Evolutionary conservation across 2,797 vertebrate genomes (phyloP).

Genomic region (Poecilia wingei): DNA sequence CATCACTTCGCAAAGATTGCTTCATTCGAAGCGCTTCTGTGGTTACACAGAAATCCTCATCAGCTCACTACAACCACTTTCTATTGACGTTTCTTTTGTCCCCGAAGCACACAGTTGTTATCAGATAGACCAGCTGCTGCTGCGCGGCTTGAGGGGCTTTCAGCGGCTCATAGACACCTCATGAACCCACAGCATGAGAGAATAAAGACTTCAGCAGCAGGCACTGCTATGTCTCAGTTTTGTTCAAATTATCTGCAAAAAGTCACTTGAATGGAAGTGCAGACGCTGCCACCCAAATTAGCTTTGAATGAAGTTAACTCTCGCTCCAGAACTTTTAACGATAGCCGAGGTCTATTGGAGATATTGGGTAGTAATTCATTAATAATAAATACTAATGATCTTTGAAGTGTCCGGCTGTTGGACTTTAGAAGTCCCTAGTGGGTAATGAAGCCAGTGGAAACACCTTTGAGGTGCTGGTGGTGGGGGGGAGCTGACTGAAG

Average conservation of each 20-base stretch:
- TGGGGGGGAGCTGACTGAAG: slow-evolving; percentile 49
- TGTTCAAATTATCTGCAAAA: slow-evolving; percentile 56
- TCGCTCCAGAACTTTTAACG: slow-evolving; percentile 81
- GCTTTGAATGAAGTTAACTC: slow-evolving; percentile 76
- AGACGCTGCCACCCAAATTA: slow-evolving; percentile 63
- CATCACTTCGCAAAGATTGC: background rate
- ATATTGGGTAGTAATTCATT: slow-evolving; percentile 83
- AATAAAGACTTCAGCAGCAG: slow-evolving; percentile 40
- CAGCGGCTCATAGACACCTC: slow-evolving; percentile 67
- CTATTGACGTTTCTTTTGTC: slow-evolving; percentile 68
- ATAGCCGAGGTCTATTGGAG: slow-evolving; percentile 76
- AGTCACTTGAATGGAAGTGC: slow-evolving; percentile 58
- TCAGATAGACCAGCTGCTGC: slow-evolving; percentile 66
- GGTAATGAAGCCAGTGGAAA: slow-evolving; percentile 79
- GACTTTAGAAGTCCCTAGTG: slow-evolving; percentile 73
- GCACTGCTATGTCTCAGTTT: slow-evolving; percentile 18
- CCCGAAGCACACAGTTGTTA: slow-evolving; percentile 69
- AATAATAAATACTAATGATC: slow-evolving; percentile 84
- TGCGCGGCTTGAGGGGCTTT: slow-evolving; percentile 60
- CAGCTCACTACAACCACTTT: slow-evolving; percentile 31
- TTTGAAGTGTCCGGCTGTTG: slow-evolving; percentile 75
- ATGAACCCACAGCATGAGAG: slow-evolving; percentile 51
- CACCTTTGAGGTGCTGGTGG: slow-evolving; percentile 80
- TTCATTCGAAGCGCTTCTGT: slow-evolving; percentile 13
- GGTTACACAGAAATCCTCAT: slow-evolving; percentile 35